Conservation (phyloP, 2,888 invertebrate genomes). For the Psylliodes chrysocephalus region DNA sequence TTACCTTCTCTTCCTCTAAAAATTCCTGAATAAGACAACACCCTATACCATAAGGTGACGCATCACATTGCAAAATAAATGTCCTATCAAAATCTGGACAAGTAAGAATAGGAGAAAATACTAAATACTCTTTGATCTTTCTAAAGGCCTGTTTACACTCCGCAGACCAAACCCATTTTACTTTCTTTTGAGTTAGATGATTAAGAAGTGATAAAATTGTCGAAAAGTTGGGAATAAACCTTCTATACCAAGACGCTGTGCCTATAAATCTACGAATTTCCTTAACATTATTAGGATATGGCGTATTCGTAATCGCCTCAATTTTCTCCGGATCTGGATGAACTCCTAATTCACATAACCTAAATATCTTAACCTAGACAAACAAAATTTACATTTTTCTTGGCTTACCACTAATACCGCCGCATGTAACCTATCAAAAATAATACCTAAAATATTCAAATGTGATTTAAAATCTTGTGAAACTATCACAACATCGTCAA, state of each 20-base stretch:
- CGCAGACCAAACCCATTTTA: background rate
- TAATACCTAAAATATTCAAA: no score
- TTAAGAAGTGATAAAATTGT: background rate
- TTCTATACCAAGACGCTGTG: slow-evolving; percentile 22
- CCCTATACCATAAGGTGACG: no score
- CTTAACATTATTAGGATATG: slow-evolving; percentile 7
- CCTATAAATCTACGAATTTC: slow-evolving; percentile 27
- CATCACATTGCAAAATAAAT: no score
- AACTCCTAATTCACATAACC: slow-evolving; percentile 31
- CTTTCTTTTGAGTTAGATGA: background rate
- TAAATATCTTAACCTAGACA: slow-evolving; percentile 28
- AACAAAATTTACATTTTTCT: slow-evolving; percentile 32
- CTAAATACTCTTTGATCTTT: background rate
- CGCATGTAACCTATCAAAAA: no score
- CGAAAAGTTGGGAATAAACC: slow-evolving; percentile 28
- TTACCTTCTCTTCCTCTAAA: no score
- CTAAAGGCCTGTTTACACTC: background rate
- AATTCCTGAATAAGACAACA: no score
- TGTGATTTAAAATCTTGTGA: slow-evolving; percentile 39
- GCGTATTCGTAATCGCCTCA: slow-evolving; percentile 17
- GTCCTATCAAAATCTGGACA: no score
- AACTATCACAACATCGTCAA: slow-evolving; percentile 48
- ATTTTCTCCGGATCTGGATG: slow-evolving; percentile 25
- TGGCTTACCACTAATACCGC: no score
- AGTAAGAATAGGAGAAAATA: background rate